Base-by-base conservation (phyloP, 2,113 vertebrate species). In the Xiphias gladius region DNA sequence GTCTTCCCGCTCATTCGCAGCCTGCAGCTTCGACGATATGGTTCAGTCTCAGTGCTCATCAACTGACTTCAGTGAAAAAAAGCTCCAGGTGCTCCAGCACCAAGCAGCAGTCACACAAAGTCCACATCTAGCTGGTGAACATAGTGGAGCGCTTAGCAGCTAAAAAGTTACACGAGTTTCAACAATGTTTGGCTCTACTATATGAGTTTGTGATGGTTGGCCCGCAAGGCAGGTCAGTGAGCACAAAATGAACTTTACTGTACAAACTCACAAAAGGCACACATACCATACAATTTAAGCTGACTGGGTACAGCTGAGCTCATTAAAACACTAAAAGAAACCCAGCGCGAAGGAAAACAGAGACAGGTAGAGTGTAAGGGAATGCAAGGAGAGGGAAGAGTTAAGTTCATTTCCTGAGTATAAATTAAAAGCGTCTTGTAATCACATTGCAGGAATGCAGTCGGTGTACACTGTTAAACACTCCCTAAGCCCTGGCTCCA, bases 401-500 rank as follows among this genome's bases (percentile, higher is more conserved):
- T 95, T 95, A 95, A 95, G 91, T 94, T 88, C 87, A 91, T 95
- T 95, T 95, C 94, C 94, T 95, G 88, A 91, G 94, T 93, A 92
- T 94, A 95, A 95, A 96, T 95, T 94, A 95, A 95, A 95, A 93
- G 91, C 88, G 93, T 95, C 94, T 94, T 95, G 94, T 95, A 96
- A 96, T 96, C 94, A 92, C 92, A 95, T 84, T 91, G 94, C 92
- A 95, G 94, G 95, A 96, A 96, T 96, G 95, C 92, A 94, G 95
- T 95, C 93, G 88, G 94, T 95, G 94, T 93, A 94, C 95, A 94
- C 90, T 94, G 94, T 94, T 95, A 94, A 95, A 94, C 94, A 95
- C 95, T 96, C 95, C 94, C 95, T 93, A 93, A 95, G 91, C 92
- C 88, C 92, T 94, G 94, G 94, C 93, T 95, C 89, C 83, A 93